Evolutionary conservation across 2,888 invertebrate species (phyloP), one percentile per base, ranked within the genome.

Genomic region (Hyppa rectilinea): DNA sequence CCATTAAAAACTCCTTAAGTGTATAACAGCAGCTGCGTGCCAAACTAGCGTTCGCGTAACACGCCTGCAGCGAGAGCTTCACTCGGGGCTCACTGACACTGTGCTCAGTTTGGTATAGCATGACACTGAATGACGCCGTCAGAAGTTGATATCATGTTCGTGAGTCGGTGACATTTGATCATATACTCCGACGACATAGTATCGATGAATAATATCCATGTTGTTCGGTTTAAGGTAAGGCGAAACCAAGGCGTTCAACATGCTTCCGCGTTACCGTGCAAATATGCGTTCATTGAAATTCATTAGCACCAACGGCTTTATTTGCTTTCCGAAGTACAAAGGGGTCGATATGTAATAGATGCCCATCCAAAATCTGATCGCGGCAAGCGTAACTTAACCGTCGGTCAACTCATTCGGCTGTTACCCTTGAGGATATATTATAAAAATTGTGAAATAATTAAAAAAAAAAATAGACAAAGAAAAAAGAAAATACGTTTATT

Each of bases 41-140:
- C 47, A 62, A 72, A 49, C 20, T 63, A 26, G 34, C 43, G 59
- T 53, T 29, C 29, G 10, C 20, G n/a, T n/a, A n/a, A n/a, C n/a
- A n/a, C n/a, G n/a, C n/a, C n/a, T 49, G 43, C 56, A 59, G n/a
- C n/a, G n/a, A n/a, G n/a, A 38, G 26, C 7, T 60, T 40, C 50
- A 75, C 23, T 47, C 29, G 60, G 20, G n/a, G n/a, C n/a, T 63
- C 40, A 74, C 34, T 64, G 64, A 53, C 47, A 23, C 43, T 40
- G 4, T 36, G 20, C 26, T 26, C 65, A 43, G 60, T 31, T 29
- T 17, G 14, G 26, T 26, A 49, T n/a, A 43, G 43, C 49, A 20
- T 65, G 40, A 60, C 63, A 55, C 31, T 53, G 61, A 61, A n/a
- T 59, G 64, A 62, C 58, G 5, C 29, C 34, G 53, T 59, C 61